Evolutionary conservation across 2,113 vertebrate genomes (phyloP).

Genomic region (Microcebus lehilahytsara): DNA sequence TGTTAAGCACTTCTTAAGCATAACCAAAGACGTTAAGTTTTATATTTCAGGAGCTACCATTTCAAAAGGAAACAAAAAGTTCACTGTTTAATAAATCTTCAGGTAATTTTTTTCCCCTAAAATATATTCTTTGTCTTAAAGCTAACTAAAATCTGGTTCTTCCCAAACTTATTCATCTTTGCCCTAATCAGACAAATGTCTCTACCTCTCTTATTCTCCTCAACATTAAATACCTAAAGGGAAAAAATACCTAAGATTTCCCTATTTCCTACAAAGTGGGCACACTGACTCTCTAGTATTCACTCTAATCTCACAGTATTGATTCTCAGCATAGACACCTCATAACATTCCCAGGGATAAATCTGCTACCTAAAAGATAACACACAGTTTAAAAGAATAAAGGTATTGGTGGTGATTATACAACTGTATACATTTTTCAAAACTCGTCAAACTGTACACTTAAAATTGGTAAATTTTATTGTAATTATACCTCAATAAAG

Average conservation of each 20-base stretch:
- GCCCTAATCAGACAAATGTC: not conserved
- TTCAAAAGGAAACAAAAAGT: slow-evolving; percentile 42
- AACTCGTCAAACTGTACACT: slow-evolving; percentile 6
- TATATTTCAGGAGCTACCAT: slow-evolving; percentile 13
- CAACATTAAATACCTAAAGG: not conserved
- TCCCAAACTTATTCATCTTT: slow-evolving; percentile 12
- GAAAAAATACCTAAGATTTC: not conserved
- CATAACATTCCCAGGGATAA: not conserved
- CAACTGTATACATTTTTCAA: slow-evolving; percentile 32
- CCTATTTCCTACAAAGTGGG: not conserved
- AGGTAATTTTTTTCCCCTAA: not conserved
- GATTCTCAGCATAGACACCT: slow-evolving; percentile 20
- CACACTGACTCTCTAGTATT: not conserved
- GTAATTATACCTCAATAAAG: slow-evolving; percentile 21
- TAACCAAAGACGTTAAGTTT: slow-evolving; percentile 22
- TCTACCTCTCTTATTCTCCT: not conserved
- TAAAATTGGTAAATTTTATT: slow-evolving; percentile 35
- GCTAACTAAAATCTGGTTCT: slow-evolving; percentile 43
- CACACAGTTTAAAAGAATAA: not conserved
- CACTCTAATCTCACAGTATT: slow-evolving; percentile 25
- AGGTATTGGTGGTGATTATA: not conserved
- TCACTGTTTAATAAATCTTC: slow-evolving; percentile 31
- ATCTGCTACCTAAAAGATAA: slow-evolving; percentile 29
- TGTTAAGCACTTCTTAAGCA: slow-evolving; percentile 20
- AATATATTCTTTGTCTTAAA: not conserved